These are phyloP conservation scores for Agapornis canus DNA, from an alignment of 2,797 vertebrate species.

Conservation along the genomic window DNA sequence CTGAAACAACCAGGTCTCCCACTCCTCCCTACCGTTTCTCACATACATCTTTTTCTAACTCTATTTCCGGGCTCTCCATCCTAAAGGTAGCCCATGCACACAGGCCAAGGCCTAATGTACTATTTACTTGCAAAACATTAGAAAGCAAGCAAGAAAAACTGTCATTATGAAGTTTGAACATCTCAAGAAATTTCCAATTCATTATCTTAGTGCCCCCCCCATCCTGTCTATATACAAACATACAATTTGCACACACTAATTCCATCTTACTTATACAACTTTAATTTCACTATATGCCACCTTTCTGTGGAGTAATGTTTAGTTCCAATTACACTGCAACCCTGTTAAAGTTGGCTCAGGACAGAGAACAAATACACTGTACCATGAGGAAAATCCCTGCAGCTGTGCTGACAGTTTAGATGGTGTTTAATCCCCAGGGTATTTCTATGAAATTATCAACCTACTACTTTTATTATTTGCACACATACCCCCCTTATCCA, in stretches of 20 bases:
- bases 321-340: background rate
- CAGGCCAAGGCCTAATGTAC: background rate
- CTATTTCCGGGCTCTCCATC: background rate
- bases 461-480: background rate
- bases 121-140: background rate
- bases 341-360: constrained; percentile 6
- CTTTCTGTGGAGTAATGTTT: background rate
- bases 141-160: background rate
- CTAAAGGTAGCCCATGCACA: background rate
- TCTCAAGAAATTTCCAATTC: background rate
- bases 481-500: background rate
- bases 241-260: background rate
- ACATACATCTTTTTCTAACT: background rate
- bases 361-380: constrained; percentile 20
- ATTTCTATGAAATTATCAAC: constrained; percentile 54
- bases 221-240: background rate
- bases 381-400: constrained; percentile 7
- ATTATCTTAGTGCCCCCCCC: background rate
- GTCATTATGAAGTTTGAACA: background rate
- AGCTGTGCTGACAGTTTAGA: constrained; percentile 34
- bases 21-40: background rate
- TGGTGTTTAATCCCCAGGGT: constrained; percentile 16
- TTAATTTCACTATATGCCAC: background rate
- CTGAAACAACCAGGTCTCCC: background rate
- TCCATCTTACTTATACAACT: background rate